Base-by-base conservation (phyloP, 2,797 vertebrate genomes). In the Neoniphon sammara region DNA sequence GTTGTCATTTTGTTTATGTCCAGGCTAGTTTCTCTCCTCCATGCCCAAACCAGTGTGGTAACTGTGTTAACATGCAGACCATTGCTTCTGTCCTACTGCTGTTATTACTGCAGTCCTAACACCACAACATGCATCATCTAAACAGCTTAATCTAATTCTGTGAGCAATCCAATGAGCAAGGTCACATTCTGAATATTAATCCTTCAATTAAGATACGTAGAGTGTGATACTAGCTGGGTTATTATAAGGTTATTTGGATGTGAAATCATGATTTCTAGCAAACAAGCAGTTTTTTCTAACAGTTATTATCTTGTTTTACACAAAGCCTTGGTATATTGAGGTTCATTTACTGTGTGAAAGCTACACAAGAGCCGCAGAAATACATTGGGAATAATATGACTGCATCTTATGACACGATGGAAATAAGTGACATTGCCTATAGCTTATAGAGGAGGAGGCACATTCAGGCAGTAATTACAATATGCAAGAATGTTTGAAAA, bases 251-350 rank as follows among this genome's bases (percentile, higher is more conserved):
- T 68, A 8, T 70, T 39, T 60, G 39, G 10, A 57, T 52, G 52
- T 69, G 39, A 65, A 58, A 59, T 57, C 11, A 52, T 56, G n/a
- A 68, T 80, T 56, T 70, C 12, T 14, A 15, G 14, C 42, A 44
- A 5, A 46, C 12, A 46, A 66, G 75, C 65, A 21, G 57, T 77
- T 77, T 73, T 25, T 73, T 27, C 50, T 34, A 6, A 6, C 31
- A 60, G 46, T 39, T 65, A 27, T 15, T 9, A 67, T 65, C 7
- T 49, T 56, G 9, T 75, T 68, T 58, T 70, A 36, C 58, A 70
- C 74, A 70, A 53, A 71, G 56, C 57, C 64, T 18, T 80, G 36
- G 11, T 30, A 31, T 12, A 17, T 31, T 12, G 14, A 56, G 54
- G 15, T 21, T 30, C 30, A 30, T 44, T 23, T 12, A 44, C 5